Conservation (phyloP, 2,113 vertebrate species). For the Marmota monax region DNA sequence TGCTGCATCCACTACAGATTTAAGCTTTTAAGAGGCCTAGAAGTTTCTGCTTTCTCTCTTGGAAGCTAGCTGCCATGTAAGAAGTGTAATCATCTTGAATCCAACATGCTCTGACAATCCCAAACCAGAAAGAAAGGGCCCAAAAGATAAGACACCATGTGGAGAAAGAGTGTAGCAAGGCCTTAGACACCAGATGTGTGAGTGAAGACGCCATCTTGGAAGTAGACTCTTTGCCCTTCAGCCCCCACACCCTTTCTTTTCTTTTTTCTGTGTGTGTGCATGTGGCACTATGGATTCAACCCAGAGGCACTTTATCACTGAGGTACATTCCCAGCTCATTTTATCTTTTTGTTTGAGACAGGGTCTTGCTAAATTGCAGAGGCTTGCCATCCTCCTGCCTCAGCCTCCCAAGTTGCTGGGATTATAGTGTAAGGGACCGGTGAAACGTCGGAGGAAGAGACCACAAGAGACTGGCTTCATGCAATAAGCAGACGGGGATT, state of each 20-base stretch:
- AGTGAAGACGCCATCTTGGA: not conserved
- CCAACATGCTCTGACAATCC: not conserved
- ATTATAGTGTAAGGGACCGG: too few species aligned
- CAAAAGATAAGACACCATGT: not conserved
- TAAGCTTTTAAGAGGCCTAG: not conserved
- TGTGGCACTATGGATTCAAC: too few species aligned
- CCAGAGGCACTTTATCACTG: too few species aligned
- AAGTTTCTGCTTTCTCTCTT: not conserved
- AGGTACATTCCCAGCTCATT: too few species aligned
- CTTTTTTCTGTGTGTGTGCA: too few species aligned
- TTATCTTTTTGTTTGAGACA: too few species aligned
- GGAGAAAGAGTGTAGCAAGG: not conserved
- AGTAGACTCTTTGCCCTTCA: not conserved
- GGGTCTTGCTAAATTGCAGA: too few species aligned
- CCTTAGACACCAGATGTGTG: not conserved
- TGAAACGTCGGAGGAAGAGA: too few species aligned
- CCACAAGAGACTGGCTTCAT: too few species aligned
- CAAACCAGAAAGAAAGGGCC: not conserved
- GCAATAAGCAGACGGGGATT: too few species aligned
- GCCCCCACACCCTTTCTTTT: not conserved
- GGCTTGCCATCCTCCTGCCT: too few species aligned
- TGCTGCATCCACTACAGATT: not conserved
- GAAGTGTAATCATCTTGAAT: not conserved
- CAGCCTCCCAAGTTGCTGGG: too few species aligned
- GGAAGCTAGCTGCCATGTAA: not conserved